Conservation (phyloP, 2,113 vertebrate species). For the Murina feae region DNA sequence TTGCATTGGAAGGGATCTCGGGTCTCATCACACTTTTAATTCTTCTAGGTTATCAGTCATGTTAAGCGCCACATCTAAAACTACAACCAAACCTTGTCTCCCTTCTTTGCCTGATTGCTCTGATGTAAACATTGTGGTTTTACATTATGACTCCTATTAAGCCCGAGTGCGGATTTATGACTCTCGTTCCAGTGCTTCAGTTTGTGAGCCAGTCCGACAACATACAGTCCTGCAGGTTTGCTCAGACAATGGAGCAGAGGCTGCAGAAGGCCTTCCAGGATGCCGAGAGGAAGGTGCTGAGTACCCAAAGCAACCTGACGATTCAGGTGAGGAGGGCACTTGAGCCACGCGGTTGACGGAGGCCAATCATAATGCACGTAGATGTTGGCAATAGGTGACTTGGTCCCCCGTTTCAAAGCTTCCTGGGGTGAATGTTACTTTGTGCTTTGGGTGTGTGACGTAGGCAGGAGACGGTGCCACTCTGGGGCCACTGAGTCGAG, state of each 20-base stretch:
- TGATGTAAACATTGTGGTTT: not conserved
- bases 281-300: constrained; percentile 89
- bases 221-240: constrained; percentile 92
- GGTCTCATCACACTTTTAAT: constrained; percentile 23
- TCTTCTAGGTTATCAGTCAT: constrained; percentile 38
- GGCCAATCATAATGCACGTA: not conserved
- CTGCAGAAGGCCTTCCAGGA: constrained; percentile 94
- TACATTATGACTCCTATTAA: not conserved
- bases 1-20: constrained; percentile 19
- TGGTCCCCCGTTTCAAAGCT: not conserved
- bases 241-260: constrained; percentile 94
- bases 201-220: constrained; percentile 93
- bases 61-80: constrained; percentile 29
- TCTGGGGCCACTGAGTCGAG: not conserved
- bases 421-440: not conserved
- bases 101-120: constrained; percentile 28
- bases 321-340: constrained; percentile 85
- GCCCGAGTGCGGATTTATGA: not conserved
- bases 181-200: constrained; percentile 88
- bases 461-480: not conserved
- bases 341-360: fast-evolving
- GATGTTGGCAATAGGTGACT: not conserved
- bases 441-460: not conserved
- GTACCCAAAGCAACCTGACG: constrained; percentile 86
- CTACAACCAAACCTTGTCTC: not conserved